Evolutionary conservation across 2,888 invertebrate genomes (phyloP), one percentile per base, ranked within the genome.

Genomic region (Syrista parreyssii): DNA sequence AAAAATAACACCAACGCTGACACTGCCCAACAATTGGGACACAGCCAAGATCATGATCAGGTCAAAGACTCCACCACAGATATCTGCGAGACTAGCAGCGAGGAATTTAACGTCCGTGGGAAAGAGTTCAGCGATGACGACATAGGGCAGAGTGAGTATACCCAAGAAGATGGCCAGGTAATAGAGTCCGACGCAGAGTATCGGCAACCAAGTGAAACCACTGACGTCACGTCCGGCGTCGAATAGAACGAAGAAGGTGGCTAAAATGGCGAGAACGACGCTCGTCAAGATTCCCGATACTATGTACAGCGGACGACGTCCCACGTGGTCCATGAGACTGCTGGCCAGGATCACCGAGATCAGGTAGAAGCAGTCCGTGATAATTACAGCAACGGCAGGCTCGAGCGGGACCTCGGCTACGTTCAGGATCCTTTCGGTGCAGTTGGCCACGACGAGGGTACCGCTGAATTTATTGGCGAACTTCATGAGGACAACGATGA

Each of bases 311-410:
- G 31, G 31, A 31, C 71, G 71, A 32, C 71, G 31, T 71, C 71
- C 71, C 71, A 71, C 23, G 71, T 32, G 30, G 12, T 71, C 71
- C 71, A 71, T 11, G 12, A 71, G 31, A 32, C 31, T 33, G 32
- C 71, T 33, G 32, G 32, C 71, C 32, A 71, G 12, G 11, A 71
- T 32, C 71, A 71, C 71, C 12, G 71, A 31, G 4, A 71, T 1
- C 33, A 71, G 31, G 31, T 71, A 33, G 32, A 71, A 71, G 71
- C 71, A 71, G 71, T 71, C 71, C 12, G 71, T 71, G 15, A 71
- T 71, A 12, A 71, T 31, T 0, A 71, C 71, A 3, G 71, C 71
- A 0, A 33, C 1, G 31, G 31, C 33, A 33, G 71, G 32, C 11
- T 71, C 33, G 1, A 71, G 15, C 0, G 31, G 32, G 12, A 71